These are phyloP conservation scores for Fragum fragum DNA, from an alignment of 2,888 invertebrate genomes.

Conservation along the genomic window DNA sequence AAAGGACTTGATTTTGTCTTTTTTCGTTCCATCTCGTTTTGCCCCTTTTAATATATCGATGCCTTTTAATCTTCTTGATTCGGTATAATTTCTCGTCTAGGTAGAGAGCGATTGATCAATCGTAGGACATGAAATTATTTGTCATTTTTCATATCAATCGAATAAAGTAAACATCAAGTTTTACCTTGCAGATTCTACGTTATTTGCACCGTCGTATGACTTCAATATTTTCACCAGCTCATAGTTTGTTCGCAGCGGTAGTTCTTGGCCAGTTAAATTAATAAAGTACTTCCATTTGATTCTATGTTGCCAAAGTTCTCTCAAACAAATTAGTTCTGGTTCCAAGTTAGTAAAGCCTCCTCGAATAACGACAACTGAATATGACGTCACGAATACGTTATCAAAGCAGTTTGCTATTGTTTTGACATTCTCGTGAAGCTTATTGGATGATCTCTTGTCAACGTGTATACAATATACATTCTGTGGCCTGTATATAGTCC, in stretches of 20 bases:
- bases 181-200: background rate
- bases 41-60: too few relatives aligned
- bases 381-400: conserved; percentile 1
- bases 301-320: background rate
- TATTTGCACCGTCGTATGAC: conserved; percentile 9
- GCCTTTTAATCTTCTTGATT: too few relatives aligned
- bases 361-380: background rate
- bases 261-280: conserved; percentile 2
- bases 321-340: conserved; percentile 2
- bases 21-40: too few relatives aligned
- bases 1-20: too few relatives aligned
- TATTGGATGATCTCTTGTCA: background rate
- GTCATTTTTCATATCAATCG: too few relatives aligned
- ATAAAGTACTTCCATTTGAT: conserved; percentile 9
- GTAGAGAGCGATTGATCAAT: too few relatives aligned
- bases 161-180: too few relatives aligned
- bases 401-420: background rate
- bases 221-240: conserved; percentile 8
- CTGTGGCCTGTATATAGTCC: conserved; percentile 6
- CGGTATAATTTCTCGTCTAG: too few relatives aligned
- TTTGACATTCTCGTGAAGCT: background rate
- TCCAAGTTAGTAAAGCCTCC: background rate
- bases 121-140: too few relatives aligned
- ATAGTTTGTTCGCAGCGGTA: background rate
- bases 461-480: conserved; percentile 6